A percentile compares a stretch with the other conserved stretches of the same genome.
phyloP scores from a whole-genome alignment of 2,797 vertebrate genomes.

The Lagorchestes hirsutus region DNA sequence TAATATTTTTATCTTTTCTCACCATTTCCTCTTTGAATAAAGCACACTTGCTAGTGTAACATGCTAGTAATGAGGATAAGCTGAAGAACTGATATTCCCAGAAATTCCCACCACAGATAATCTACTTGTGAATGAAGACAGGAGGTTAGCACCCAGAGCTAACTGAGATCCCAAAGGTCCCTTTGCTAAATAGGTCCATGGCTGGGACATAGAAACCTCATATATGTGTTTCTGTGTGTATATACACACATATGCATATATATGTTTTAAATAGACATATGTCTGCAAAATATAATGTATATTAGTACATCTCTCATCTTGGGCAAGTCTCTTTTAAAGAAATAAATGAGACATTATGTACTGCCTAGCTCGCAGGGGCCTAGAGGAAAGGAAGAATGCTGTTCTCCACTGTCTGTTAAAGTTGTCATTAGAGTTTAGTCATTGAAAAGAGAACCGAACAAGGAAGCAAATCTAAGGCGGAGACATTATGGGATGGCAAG shows the following conservation, averaged over 20 bases:
- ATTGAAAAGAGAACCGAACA: not conserved
- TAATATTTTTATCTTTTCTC: not conserved
- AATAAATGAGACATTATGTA: not conserved
- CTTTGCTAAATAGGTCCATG: not conserved
- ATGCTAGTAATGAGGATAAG: not conserved
- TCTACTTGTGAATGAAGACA: not conserved
- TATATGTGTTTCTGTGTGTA: not conserved
- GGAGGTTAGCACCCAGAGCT: not conserved
- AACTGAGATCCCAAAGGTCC: not conserved
- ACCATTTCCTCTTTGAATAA: not conserved
- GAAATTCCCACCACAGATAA: not conserved
- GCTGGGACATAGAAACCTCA: not conserved
- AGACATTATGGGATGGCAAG: not conserved
- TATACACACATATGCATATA: not conserved
- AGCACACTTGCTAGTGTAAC: not conserved
- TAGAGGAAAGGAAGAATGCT: not conserved
- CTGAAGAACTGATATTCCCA: not conserved
- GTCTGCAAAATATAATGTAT: not conserved
- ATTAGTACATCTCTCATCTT: not conserved
- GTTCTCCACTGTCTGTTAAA: not conserved
- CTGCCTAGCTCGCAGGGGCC: not conserved
- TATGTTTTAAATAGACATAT: not conserved
- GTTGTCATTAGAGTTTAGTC: not conserved
- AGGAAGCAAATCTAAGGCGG: not conserved
- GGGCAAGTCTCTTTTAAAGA: not conserved